These are phyloP conservation scores for Eupithecia dodoneata DNA, from an alignment of 2,888 invertebrate species.

Conservation along the genomic window DNA sequence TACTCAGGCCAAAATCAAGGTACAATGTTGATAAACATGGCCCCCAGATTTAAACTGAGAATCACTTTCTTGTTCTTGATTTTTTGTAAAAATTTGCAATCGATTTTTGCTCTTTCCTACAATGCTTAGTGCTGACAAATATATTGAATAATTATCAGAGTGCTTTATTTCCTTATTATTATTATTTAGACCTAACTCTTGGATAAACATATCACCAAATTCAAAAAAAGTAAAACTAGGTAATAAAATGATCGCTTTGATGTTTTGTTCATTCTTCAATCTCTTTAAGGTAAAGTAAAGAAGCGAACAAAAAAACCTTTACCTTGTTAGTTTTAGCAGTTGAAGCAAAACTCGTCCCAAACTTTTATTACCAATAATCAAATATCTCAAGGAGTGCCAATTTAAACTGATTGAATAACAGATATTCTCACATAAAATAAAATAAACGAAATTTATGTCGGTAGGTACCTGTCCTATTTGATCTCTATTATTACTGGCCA, in stretches of 20 bases:
- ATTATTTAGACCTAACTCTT: too few relatives aligned
- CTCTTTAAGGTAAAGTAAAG: too few relatives aligned
- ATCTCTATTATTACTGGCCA: constrained; percentile 22
- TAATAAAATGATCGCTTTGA: too few relatives aligned
- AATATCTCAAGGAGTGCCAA: not conserved
- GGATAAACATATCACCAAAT: too few relatives aligned
- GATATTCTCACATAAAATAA: not conserved
- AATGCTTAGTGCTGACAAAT: too few relatives aligned
- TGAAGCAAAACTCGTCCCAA: too few relatives aligned
- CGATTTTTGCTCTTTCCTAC: not conserved
- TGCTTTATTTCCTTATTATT: too few relatives aligned
- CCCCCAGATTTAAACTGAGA: not conserved
- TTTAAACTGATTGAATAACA: not conserved
- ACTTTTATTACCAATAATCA: not conserved
- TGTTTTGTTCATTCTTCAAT: too few relatives aligned
- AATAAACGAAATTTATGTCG: not conserved
- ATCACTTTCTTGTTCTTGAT: not conserved
- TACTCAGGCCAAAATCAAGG: not conserved
- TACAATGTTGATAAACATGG: not conserved
- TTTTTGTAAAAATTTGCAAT: not conserved
- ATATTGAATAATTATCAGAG: too few relatives aligned
- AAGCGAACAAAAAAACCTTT: too few relatives aligned
- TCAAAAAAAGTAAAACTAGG: too few relatives aligned
- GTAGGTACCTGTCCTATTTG: not conserved
- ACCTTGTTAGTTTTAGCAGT: too few relatives aligned